These are phyloP conservation scores for Platyura marginata DNA, from an alignment of 1,140 invertebrate species.

Conservation along the genomic window DNA sequence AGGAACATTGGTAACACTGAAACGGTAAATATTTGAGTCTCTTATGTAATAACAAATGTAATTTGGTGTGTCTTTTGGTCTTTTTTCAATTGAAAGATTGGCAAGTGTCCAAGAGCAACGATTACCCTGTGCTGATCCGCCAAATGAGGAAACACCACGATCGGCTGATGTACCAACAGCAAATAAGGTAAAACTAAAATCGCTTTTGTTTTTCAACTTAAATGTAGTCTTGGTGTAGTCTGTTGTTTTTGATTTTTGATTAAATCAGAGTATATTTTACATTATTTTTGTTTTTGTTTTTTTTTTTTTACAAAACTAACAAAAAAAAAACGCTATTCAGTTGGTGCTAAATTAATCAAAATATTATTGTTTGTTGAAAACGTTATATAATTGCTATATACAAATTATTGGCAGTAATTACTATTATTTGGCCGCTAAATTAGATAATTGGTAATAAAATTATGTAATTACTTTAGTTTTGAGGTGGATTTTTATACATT, in stretches of 20 bases:
- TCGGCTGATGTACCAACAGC: slow-evolving; percentile 39
- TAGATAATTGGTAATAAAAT: background rate
- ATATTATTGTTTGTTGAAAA: background rate
- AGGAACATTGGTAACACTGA: slow-evolving; percentile 86
- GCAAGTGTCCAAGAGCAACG: slow-evolving; percentile 90
- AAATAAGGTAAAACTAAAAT: slow-evolving; percentile 38
- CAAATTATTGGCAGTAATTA: background rate
- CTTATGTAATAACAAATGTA: background rate
- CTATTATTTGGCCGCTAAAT: background rate
- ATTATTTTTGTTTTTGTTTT: background rate
- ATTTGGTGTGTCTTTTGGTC: background rate
- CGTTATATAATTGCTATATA: background rate
- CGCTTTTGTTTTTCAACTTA: background rate
- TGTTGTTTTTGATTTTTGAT: too few relatives aligned
- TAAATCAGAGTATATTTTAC: too few relatives aligned
- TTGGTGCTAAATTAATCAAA: too few relatives aligned
- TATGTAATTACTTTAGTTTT: too few relatives aligned
- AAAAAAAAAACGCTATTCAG: background rate
- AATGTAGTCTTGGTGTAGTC: too few relatives aligned
- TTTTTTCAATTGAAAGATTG: slow-evolving; percentile 38
- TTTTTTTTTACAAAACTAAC: background rate
- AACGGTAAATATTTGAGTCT: slow-evolving; percentile 48
- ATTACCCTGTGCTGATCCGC: slow-evolving; percentile 38
- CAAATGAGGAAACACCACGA: slow-evolving; percentile 47
- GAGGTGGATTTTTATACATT: too few relatives aligned